A percentile compares a stretch with the other conserved stretches of the same genome.
Conservation (phyloP, 1,140 invertebrate species). For the Radopholus similis region DNA sequence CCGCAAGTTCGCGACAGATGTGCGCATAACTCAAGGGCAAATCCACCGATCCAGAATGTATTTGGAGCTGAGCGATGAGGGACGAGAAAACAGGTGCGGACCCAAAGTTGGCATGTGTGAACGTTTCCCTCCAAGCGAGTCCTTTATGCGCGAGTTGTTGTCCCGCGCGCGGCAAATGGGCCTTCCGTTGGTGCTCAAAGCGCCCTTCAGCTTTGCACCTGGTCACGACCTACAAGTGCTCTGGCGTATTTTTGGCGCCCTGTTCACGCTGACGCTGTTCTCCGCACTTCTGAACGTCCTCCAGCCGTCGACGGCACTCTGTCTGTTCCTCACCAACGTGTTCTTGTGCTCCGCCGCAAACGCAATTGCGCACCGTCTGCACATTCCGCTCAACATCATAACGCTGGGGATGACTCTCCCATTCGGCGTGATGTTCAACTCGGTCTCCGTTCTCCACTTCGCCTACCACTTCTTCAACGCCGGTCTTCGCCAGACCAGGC, state of each 20-base stretch:
- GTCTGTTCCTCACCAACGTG: constrained; percentile 7
- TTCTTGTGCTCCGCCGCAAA: constrained; percentile 7
- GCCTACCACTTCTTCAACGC: constrained; percentile 36
- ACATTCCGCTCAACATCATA: constrained; percentile 13
- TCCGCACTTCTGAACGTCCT: constrained; percentile 3
- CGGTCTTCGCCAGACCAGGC: constrained; percentile 23
- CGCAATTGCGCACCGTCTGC: background rate
- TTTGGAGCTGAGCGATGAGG: constrained; percentile 39
- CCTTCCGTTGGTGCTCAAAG: constrained; percentile 24
- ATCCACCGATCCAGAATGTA: constrained; percentile 44
- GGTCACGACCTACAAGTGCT: constrained; percentile 31
- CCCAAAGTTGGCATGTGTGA: no score
- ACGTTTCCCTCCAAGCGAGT: no score
- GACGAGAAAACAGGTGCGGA: constrained; percentile 31
- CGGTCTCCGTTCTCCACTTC: constrained; percentile 31
- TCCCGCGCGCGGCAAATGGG: constrained; percentile 15
- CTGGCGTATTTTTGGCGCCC: background rate
- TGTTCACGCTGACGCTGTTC: background rate
- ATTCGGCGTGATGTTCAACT: constrained; percentile 31
- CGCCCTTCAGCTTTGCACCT: constrained; percentile 30
- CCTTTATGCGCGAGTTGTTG: constrained; percentile 18
- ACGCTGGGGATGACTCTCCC: background rate
- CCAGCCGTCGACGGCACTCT: constrained; percentile 5
- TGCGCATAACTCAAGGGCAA: constrained; percentile 38
- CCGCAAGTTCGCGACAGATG: constrained; percentile 34